Base-by-base conservation (phyloP, 2,113 vertebrate genomes). In the Epinephelus cyanopodus region DNA sequence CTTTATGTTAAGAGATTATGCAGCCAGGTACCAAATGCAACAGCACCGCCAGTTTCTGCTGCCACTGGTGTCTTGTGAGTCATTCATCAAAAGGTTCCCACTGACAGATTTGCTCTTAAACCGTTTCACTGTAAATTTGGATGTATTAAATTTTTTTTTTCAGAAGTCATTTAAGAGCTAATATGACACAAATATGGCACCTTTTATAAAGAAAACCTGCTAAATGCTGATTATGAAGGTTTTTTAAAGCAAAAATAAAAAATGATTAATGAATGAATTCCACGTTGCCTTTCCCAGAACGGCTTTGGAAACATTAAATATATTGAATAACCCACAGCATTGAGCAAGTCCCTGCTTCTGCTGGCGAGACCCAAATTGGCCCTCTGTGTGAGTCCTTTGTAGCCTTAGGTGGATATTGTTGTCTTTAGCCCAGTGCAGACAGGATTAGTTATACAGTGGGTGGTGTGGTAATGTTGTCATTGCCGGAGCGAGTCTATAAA, bases 221-320 rank as follows among this genome's bases (percentile, higher is more conserved):
- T 66, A 66, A 54, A 67, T 58, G 29, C 45, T 69, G 18, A 78
- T 85, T 48, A 57, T 10, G 52, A 29, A 2, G 65, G 27, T 4
- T 71, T 76, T 19, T 15, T 7, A 27, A 25, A 45, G 60, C 47
- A 57, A 25, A 37, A 65, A 57, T 73, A 63, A 79, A 66, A 72
- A 74, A 6, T 21, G 60, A 60, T 39, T 60, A 84, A 81, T 70
- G 72, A 67, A 62, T 78, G 39, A 75, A 74, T 81, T 89, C 77
- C 65, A 76, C 33, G 15, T 45, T 27, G 29, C 56, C 73, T 64
- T 86, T 81, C 57, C 77, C 83, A 74, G 73, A 86, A 78, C 68
- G 6, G 25, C 56, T 82, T 75, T 39, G 67, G 47, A 83, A 53
- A 81, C 72, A 83, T 66, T 64, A 11, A 57, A 71, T 64, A 37